Conservation (phyloP, 2,113 vertebrate genomes). For the Hippolais icterina region DNA sequence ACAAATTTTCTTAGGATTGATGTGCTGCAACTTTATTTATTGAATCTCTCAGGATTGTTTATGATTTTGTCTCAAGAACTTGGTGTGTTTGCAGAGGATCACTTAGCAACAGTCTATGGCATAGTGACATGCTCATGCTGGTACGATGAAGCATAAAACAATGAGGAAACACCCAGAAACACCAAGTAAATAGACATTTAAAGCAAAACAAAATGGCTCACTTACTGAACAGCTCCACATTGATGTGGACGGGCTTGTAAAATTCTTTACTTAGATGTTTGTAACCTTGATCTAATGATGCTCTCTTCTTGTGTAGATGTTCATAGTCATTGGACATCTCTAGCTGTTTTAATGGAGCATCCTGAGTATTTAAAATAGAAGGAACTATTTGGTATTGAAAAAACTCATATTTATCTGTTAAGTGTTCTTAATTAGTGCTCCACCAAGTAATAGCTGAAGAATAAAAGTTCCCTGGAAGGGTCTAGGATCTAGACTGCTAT, state of each 20-base stretch:
- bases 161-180: constrained; percentile 18
- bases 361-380: background rate
- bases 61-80: constrained; percentile 46
- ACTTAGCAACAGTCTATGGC: constrained; percentile 21
- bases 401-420: background rate
- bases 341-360: background rate
- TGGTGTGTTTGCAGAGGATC: constrained; percentile 60
- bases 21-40: constrained; percentile 67
- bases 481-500: background rate
- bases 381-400: background rate
- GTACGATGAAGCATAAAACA: background rate
- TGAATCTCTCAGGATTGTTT: constrained; percentile 66
- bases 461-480: background rate
- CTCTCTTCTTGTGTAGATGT: background rate
- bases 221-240: background rate
- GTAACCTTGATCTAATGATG: background rate
- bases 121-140: background rate
- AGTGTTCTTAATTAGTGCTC: background rate
- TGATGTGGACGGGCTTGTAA: background rate
- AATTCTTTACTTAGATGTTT: background rate
- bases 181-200: constrained; percentile 16
- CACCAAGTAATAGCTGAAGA: background rate
- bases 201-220: background rate
- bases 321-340: background rate
- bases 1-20: constrained; percentile 57